Conservation (phyloP, 23 tunicate genomes). For the Styela clava region DNA sequence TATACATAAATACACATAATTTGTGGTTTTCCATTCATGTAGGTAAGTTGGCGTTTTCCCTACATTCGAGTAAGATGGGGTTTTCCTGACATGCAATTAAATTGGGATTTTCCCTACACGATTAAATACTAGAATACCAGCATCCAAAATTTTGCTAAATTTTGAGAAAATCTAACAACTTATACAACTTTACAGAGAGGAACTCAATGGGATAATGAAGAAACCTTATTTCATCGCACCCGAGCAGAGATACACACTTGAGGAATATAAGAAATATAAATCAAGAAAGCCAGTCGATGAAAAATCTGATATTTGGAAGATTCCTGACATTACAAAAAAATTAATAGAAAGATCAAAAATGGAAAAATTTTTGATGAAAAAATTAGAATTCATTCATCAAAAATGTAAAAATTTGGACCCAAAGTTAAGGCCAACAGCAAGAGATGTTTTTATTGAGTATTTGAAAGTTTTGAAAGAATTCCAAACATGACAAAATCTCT, state of each 20-base stretch:
- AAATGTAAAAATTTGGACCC: constrained; percentile 38
- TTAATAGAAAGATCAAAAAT: constrained; percentile 20
- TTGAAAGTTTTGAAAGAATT: constrained; percentile 16
- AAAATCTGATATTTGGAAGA: constrained; percentile 75
- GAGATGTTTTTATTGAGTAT: constrained; percentile 40
- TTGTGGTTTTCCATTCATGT: too few relatives aligned
- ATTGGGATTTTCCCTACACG: not conserved
- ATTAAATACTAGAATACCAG: too few relatives aligned
- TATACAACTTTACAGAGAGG: too few relatives aligned
- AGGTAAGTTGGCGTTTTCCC: too few relatives aligned
- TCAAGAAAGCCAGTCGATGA: constrained; percentile 26
- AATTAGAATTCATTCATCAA: constrained; percentile 25
- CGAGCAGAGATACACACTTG: constrained; percentile 55
- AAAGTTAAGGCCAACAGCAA: constrained; percentile 36
- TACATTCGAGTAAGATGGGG: too few relatives aligned
- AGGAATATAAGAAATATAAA: constrained; percentile 13
- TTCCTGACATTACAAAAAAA: constrained; percentile 41
- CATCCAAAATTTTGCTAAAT: too few relatives aligned
- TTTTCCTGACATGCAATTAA: constrained; percentile 3
- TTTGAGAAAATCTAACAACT: too few relatives aligned
- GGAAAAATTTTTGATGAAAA: not conserved
- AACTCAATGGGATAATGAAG: constrained; percentile 17
- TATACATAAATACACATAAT: too few relatives aligned
- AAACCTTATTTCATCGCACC: constrained; percentile 55
- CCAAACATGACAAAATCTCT: not conserved